Evolutionary conservation across 2,888 invertebrate genomes (phyloP), one percentile per base, ranked within the genome.

Genomic region (Tenthredo scrophulariae): DNA sequence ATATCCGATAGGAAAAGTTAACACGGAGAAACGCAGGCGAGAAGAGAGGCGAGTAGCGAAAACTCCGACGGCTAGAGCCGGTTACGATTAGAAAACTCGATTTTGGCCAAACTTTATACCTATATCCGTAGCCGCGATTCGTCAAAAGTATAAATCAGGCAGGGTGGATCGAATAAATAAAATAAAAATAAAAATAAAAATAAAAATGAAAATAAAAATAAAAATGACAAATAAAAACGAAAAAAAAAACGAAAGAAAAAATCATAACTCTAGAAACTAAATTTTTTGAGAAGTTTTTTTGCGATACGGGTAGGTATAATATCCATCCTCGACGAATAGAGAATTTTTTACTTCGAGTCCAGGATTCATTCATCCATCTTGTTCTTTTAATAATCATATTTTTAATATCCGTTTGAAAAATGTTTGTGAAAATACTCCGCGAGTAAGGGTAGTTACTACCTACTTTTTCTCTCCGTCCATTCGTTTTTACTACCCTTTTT

Each of bases 1-100:
- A 83, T 83, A 67, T 83, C 83, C 83, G 83, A 83, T 83, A 83
- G 65, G 83, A 83, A 83, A 83, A 83, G 67, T 67, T 67, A 29
- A 33, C 50, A n/a, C 33, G 50, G n/a, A 54, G 26, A 29, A 15
- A 40, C 43, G 26, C 2, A 13, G 15, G 46, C 37, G 15, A 15
- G 13, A 18, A 50, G 29, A 26, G 50, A 40, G 10, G 74, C 22
- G 40, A 40, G 26, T 29, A 29, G 29, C 33, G 46, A 77, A 29
- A 33, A 77, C 10, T 54, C 40, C 2, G 46, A 62, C 40, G 62
- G 43, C 75, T 26, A n/a, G 40, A 37, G 62, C 37, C 22, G 4
- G 22, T 62, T 62, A 26, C 58, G 62, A 62, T 80, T 40, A 80
- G 62, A 80, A 58, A 22, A 22, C 62, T 80, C 58, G 80, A 62